Percentiles rank a stretch among this genome's conserved stretches.
Conservation (phyloP, 2,797 vertebrate species). For the Bovichtus diacanthus region DNA sequence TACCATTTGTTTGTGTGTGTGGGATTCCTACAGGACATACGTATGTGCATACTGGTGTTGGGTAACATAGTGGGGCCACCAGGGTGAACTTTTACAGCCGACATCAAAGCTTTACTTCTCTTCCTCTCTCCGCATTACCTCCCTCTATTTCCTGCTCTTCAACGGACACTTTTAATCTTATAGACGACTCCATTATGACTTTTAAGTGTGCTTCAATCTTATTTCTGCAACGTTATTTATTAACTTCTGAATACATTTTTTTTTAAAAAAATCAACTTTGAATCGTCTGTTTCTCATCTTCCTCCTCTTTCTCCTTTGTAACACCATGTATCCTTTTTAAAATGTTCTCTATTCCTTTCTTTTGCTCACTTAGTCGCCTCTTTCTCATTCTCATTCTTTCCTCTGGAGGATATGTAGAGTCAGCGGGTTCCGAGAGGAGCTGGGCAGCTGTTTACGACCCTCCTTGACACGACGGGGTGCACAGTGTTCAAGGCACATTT, state of each 20-base stretch:
- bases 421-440: conserved; percentile 80
- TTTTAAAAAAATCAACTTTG: conserved; percentile 3
- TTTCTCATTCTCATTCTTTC: conserved; percentile 43
- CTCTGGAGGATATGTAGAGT: conserved; percentile 67
- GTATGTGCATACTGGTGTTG: background rate
- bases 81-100: conserved; percentile 60
- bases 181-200: background rate
- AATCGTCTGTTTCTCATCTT: background rate
- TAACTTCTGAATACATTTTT: background rate
- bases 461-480: conserved; percentile 74
- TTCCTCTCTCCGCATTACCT: conserved; percentile 40
- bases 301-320: conserved; percentile 13
- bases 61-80: conserved; percentile 26
- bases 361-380: conserved; percentile 35
- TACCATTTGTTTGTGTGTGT: background rate
- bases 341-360: conserved; percentile 13
- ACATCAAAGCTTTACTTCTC: conserved; percentile 74
- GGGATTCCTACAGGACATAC: background rate
- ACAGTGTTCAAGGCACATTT: conserved; percentile 75
- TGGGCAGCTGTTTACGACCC: conserved; percentile 79
- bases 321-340: conserved; percentile 3
- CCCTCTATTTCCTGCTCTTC: conserved; percentile 47
- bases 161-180: conserved; percentile 32
- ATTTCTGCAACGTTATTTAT: conserved; percentile 1
- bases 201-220: background rate